phyloP scores from a whole-genome alignment of 2,888 invertebrate species.

The Trichopria drosophilae region DNA sequence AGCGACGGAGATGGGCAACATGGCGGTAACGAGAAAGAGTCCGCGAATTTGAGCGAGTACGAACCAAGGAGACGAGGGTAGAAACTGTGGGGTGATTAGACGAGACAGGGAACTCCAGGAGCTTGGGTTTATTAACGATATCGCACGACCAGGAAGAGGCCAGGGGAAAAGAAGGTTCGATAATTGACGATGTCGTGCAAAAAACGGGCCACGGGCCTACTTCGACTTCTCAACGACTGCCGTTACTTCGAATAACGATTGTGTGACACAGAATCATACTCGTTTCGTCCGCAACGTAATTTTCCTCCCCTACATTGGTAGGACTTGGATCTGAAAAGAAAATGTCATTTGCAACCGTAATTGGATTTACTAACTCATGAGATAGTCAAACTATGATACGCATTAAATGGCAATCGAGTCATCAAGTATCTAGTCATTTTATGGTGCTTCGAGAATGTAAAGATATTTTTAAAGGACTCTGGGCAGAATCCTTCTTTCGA shows the following conservation, averaged over 20 bases:
- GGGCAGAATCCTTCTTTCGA: no score
- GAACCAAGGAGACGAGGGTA: conserved; percentile 33
- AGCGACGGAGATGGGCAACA: conserved; percentile 9
- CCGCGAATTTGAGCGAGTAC: conserved; percentile 25
- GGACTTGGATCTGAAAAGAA: no score
- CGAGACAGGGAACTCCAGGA: conserved; percentile 48
- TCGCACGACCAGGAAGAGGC: conserved; percentile 37
- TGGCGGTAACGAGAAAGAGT: conserved; percentile 16
- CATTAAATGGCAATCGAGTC: no score
- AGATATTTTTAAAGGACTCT: no score
- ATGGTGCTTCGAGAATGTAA: no score
- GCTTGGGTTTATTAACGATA: conserved; percentile 56
- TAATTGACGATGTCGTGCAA: conserved; percentile 53
- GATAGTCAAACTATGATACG: no score
- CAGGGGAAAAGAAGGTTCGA: conserved; percentile 47
- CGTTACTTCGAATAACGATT: background rate
- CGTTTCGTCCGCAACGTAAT: background rate
- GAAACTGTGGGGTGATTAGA: conserved; percentile 53
- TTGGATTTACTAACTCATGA: no score
- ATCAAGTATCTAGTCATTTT: no score
- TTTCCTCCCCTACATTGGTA: no score
- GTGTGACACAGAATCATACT: background rate
- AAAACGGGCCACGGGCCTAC: conserved; percentile 34
- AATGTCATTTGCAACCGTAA: no score
- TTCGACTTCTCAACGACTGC: background rate